Conservation (phyloP, 2,888 invertebrate species). For the Strigamia transsilvanica region DNA sequence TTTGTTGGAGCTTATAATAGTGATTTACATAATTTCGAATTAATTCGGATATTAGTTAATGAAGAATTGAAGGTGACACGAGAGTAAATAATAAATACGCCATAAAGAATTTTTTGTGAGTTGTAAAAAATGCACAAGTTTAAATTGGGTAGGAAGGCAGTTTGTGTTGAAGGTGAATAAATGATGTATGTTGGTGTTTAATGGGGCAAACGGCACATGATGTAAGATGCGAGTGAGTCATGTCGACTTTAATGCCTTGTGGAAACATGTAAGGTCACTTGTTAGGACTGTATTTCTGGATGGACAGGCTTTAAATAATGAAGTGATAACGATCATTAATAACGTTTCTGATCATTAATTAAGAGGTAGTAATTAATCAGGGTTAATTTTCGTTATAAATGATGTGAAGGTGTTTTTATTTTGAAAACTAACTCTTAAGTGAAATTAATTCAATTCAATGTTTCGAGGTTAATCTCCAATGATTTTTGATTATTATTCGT, state of each 20-base stretch:
- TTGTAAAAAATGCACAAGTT: neutral
- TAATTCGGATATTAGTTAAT: neutral
- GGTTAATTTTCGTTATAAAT: neutral
- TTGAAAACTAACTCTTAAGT: neutral
- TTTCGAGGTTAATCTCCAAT: too few relatives aligned
- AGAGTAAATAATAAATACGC: neutral
- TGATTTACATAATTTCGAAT: neutral
- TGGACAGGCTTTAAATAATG: neutral
- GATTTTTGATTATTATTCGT: neutral
- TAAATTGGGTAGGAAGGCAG: neutral
- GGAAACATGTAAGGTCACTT: conserved; percentile 25
- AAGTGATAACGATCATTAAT: conserved; percentile 9
- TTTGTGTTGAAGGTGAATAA: conserved; percentile 26
- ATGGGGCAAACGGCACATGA: conserved; percentile 26
- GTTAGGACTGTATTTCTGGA: neutral
- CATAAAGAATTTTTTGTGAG: neutral
- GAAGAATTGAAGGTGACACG: neutral
- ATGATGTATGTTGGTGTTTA: conserved; percentile 21
- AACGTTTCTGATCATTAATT: neutral
- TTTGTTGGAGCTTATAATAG: neutral
- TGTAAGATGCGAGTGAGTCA: conserved; percentile 21
- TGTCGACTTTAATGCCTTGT: conserved; percentile 21
- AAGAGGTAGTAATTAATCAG: neutral
- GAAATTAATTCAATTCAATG: neutral
- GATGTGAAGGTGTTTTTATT: neutral